A percentile compares a stretch with the other conserved stretches of the same genome.
phyloP scores from a whole-genome alignment of 2,888 invertebrate species.

The Seira musarum region DNA sequence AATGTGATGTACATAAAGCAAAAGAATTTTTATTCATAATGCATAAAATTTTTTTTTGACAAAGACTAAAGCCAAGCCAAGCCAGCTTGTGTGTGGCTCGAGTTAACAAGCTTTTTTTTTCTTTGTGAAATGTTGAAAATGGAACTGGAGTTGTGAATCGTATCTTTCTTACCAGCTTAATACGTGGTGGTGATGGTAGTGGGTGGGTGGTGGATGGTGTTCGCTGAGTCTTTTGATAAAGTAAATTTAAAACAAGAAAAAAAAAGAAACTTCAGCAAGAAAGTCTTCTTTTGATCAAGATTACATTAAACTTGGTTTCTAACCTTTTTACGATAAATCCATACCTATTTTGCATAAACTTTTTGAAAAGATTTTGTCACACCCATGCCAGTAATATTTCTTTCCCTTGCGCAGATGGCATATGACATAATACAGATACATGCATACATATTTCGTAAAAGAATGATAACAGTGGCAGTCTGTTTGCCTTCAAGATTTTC shows the following conservation, averaged over 20 bases:
- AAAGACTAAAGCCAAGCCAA: neutral
- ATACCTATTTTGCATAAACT: neutral
- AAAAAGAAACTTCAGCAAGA: neutral
- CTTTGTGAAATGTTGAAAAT: neutral
- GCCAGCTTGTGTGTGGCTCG: too few relatives aligned
- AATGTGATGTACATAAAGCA: neutral
- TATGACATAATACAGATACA: too few relatives aligned
- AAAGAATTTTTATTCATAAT: too few relatives aligned
- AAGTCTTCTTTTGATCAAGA: neutral
- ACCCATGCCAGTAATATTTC: too few relatives aligned
- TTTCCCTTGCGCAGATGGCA: too few relatives aligned
- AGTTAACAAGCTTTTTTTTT: neutral
- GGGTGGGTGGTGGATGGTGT: too few relatives aligned
- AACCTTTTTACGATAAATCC: neutral
- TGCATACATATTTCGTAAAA: neutral
- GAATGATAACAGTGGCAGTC: neutral
- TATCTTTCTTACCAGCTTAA: too few relatives aligned
- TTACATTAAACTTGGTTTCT: neutral
- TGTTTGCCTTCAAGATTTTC: constrained; percentile 37
- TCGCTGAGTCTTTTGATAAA: neutral
- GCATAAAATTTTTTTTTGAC: neutral
- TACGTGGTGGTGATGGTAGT: too few relatives aligned
- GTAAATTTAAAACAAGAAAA: neutral
- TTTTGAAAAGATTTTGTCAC: neutral
- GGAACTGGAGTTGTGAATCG: neutral